phyloP scores from a whole-genome alignment of 2,888 invertebrate species.

The Peribatodes rhomboidaria region DNA sequence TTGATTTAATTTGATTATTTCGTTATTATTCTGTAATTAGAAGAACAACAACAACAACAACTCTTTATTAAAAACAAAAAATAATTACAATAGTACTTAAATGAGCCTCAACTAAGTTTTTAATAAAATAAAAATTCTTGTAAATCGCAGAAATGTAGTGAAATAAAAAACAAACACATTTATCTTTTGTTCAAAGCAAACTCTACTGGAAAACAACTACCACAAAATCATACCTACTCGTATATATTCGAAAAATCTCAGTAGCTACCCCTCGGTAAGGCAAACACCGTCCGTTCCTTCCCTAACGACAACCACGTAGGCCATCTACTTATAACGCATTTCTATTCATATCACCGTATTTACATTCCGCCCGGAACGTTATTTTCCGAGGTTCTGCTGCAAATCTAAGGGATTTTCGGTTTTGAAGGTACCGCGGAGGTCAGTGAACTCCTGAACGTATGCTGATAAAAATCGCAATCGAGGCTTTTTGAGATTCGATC shows the following conservation, averaged over 20 bases:
- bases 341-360: constrained; percentile 85
- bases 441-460: constrained; percentile 48
- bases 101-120: too few relatives aligned
- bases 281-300: constrained; percentile 25
- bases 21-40: too few relatives aligned
- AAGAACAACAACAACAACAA: too few relatives aligned
- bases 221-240: neutral
- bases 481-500: constrained; percentile 44
- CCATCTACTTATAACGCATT: constrained; percentile 80
- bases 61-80: too few relatives aligned
- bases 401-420: constrained; percentile 59
- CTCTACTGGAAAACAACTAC: too few relatives aligned
- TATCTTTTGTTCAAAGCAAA: too few relatives aligned
- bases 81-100: too few relatives aligned
- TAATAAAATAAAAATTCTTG: too few relatives aligned
- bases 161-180: too few relatives aligned
- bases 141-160: too few relatives aligned
- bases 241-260: constrained; percentile 22
- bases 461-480: constrained; percentile 53
- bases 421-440: constrained; percentile 52
- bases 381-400: constrained; percentile 66
- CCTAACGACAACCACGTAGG: constrained; percentile 57
- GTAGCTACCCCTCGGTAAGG: constrained; percentile 6
- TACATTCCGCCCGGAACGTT: constrained; percentile 79
- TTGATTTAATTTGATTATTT: too few relatives aligned